These are phyloP conservation scores for Eclectus roratus DNA, from an alignment of 2,113 vertebrate species.

Conservation along the genomic window DNA sequence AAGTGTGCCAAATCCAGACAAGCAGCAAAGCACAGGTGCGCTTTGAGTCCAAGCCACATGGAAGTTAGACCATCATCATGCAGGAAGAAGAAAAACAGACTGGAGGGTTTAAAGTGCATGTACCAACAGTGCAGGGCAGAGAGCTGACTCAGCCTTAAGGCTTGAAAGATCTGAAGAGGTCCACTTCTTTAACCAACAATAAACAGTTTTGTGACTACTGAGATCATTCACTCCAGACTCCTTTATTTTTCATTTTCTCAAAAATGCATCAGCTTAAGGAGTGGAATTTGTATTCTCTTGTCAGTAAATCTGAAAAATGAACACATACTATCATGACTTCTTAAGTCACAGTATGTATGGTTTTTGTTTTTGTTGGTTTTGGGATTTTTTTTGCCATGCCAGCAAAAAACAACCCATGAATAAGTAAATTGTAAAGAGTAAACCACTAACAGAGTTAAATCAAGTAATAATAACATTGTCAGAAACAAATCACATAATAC, in stretches of 20 bases:
- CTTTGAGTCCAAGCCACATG: fast-evolving
- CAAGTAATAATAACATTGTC: not conserved
- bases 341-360: not conserved
- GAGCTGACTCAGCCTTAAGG: not conserved
- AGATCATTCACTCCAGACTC: not conserved
- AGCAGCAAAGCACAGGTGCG: not conserved
- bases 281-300: not conserved
- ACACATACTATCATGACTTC: not conserved
- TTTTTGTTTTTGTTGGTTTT: not conserved
- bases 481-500: not conserved
- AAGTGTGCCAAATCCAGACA: fast-evolving
- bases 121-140: not conserved
- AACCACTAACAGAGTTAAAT: not conserved
- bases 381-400: not conserved
- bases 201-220: not conserved
- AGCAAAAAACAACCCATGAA: not conserved
- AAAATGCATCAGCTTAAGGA: not conserved
- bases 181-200: not conserved
- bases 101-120: not conserved
- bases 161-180: not conserved
- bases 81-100: not conserved
- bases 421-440: not conserved
- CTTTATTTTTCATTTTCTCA: not conserved
- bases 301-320: not conserved
- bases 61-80: not conserved